phyloP scores from a whole-genome alignment of 2,797 vertebrate species.

The Argya squamiceps region DNA sequence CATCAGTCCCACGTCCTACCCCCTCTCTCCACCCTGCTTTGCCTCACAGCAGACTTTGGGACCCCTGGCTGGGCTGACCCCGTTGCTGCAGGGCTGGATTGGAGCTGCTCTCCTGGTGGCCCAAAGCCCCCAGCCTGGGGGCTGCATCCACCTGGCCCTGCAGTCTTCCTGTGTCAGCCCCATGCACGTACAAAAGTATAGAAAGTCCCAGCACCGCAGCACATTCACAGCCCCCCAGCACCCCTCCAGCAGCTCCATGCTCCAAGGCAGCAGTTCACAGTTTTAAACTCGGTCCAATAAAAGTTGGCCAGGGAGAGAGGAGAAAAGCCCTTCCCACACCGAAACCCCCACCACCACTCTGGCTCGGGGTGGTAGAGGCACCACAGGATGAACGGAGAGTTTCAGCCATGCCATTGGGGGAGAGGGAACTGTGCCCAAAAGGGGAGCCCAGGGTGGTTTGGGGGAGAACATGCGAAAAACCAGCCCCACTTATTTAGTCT shows the following conservation, averaged over 20 bases:
- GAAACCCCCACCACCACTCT: neutral
- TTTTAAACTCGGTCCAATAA: slow-evolving; percentile 42
- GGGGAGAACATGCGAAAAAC: slow-evolving; percentile 23
- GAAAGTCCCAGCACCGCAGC: neutral
- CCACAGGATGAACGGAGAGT: neutral
- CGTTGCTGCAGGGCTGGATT: neutral
- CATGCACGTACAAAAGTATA: neutral
- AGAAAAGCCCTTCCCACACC: neutral
- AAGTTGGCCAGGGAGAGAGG: neutral
- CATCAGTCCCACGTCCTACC: fast-evolving
- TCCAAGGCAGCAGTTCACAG: slow-evolving; percentile 36
- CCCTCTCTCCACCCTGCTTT: neutral
- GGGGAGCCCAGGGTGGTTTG: neutral
- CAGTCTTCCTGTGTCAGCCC: neutral
- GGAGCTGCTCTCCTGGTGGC: neutral
- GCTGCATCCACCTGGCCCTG: neutral
- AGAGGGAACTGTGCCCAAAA: neutral
- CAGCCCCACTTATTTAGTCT: slow-evolving; percentile 3
- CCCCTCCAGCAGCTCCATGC: neutral
- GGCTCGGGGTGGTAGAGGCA: neutral
- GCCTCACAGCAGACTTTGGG: neutral
- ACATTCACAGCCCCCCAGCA: neutral
- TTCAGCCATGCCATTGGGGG: neutral
- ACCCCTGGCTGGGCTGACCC: neutral
- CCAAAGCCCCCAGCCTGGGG: neutral